Evolutionary conservation across 2,113 vertebrate species (phyloP).

Genomic region (Actenoides hombroni): DNA sequence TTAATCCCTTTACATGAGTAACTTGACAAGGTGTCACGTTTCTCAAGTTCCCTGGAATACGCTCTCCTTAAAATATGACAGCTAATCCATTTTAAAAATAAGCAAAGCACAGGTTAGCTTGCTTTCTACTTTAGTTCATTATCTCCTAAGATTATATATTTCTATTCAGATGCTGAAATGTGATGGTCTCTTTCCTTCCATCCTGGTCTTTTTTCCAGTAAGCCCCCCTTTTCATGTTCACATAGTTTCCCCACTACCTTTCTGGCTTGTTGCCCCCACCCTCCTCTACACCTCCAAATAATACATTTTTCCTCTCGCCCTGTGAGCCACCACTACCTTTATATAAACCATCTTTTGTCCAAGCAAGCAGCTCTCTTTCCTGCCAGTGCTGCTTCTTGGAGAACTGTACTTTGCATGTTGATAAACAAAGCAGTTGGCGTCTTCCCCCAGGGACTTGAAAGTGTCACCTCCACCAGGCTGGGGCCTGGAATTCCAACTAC

Average conservation of each 20-base stretch:
- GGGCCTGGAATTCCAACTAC: slow-evolving; percentile 51
- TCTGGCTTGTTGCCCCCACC: neutral
- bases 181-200: neutral
- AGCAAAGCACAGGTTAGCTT: slow-evolving; percentile 6
- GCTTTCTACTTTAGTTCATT: slow-evolving; percentile 30
- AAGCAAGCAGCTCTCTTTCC: neutral
- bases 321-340: slow-evolving; percentile 25
- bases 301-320: neutral
- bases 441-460: slow-evolving; percentile 35
- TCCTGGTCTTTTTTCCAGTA: neutral
- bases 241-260: neutral
- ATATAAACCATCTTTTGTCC: slow-evolving; percentile 38
- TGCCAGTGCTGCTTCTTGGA: slow-evolving; percentile 49
- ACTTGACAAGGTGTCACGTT: neutral
- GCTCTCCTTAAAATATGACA: neutral
- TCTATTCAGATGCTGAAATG: neutral
- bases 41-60: neutral
- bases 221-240: neutral
- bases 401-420: slow-evolving; percentile 49
- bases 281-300: neutral
- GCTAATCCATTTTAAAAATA: neutral
- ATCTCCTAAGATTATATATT: neutral
- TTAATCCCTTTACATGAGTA: neutral
- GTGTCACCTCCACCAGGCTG: slow-evolving; percentile 65
- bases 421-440: slow-evolving; percentile 70